Conservation (phyloP, 2,797 vertebrate genomes). For the Atherinosoma microstoma region DNA sequence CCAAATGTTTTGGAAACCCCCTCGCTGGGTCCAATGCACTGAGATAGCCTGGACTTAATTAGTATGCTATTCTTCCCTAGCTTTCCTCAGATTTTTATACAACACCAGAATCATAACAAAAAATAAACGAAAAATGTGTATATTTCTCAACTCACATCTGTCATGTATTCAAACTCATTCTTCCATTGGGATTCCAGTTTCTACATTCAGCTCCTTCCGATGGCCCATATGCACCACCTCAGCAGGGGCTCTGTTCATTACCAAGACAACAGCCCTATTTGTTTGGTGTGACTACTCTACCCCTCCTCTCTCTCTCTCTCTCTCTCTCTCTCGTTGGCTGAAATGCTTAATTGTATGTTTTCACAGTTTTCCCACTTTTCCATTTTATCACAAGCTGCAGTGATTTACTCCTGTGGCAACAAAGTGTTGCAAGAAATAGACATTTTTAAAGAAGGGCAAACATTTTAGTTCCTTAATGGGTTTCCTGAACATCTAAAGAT, state of each 20-base stretch:
- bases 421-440: slow-evolving; percentile 10
- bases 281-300: slow-evolving; percentile 65
- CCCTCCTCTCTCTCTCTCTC: slow-evolving; percentile 54
- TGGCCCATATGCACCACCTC: slow-evolving; percentile 48
- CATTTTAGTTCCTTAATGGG: slow-evolving; percentile 5
- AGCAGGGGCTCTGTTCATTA: slow-evolving; percentile 52
- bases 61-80: slow-evolving; percentile 56
- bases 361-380: slow-evolving; percentile 50
- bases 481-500: not conserved
- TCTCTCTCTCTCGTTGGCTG: slow-evolving; percentile 52
- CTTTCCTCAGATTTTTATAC: slow-evolving; percentile 54
- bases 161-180: slow-evolving; percentile 24
- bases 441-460: slow-evolving; percentile 8
- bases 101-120: slow-evolving; percentile 51
- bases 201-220: slow-evolving; percentile 41
- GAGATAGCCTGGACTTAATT: slow-evolving; percentile 74
- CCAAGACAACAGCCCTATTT: slow-evolving; percentile 73
- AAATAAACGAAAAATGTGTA: slow-evolving; percentile 24
- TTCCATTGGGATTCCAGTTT: slow-evolving; percentile 20
- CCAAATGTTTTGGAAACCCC: slow-evolving; percentile 54
- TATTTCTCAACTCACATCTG: slow-evolving; percentile 27
- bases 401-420: slow-evolving; percentile 21
- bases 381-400: slow-evolving; percentile 13
- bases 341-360: slow-evolving; percentile 69
- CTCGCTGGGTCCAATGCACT: slow-evolving; percentile 28